Percentiles rank a stretch among this genome's conserved stretches.
These are phyloP conservation scores for Trachelipus rathkii DNA, from an alignment of 1,140 invertebrate species.

Conservation along the genomic window DNA sequence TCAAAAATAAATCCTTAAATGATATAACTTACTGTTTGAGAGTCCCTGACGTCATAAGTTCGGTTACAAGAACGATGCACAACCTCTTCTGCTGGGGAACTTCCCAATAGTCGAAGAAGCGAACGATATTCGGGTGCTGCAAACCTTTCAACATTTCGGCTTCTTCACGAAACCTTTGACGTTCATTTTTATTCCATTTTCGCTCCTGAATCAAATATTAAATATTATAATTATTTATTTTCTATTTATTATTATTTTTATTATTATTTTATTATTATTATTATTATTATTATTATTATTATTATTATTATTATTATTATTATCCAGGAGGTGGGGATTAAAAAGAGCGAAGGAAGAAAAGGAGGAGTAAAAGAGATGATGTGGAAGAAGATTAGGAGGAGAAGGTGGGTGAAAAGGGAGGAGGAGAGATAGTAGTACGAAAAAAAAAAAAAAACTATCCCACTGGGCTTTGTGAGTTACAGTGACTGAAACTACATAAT, in stretches of 20 bases:
- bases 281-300: no score
- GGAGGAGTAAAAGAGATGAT: background rate
- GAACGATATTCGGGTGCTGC: conserved; percentile 98
- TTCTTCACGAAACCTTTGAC: conserved; percentile 94
- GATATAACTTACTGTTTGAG: conserved; percentile 79
- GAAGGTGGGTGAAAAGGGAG: background rate
- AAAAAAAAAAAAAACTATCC: background rate
- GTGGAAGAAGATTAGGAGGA: background rate
- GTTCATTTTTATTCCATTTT: conserved; percentile 61
- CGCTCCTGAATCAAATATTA: conserved; percentile 16
- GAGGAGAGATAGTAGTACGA: background rate
- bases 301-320: no score
- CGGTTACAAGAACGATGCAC: conserved; percentile 97
- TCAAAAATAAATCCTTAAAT: no score
- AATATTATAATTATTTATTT: no score
- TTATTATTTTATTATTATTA: no score
- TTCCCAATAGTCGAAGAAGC: conserved; percentile 99
- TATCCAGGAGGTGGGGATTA: background rate
- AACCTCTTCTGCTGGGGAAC: conserved; percentile 83
- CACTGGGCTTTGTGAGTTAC: no score
- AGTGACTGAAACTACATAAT: no score
- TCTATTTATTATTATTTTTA: no score
- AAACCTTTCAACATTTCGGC: conserved; percentile 99
- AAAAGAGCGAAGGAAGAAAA: background rate
- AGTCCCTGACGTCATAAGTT: conserved; percentile 98